phyloP scores from a whole-genome alignment of 64 coral and sea anemone genomes.

The Acropora yongei region DNA sequence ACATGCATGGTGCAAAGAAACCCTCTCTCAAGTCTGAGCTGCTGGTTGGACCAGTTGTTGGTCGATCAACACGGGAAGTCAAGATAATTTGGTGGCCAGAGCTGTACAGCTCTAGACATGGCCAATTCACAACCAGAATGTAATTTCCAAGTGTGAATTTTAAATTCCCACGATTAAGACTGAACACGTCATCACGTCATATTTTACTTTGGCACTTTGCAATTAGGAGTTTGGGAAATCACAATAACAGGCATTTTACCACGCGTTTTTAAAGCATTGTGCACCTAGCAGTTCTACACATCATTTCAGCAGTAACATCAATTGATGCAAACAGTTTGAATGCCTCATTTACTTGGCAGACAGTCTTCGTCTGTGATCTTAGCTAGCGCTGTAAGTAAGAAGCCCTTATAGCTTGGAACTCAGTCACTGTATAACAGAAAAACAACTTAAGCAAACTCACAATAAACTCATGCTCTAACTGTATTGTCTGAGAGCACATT shows the following conservation, averaged over 20 bases:
- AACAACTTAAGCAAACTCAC: neutral
- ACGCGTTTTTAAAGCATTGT: neutral
- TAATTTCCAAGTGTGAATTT: neutral
- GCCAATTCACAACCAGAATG: neutral
- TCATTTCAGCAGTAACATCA: neutral
- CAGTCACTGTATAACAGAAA: neutral
- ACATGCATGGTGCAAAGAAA: neutral
- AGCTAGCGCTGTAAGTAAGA: neutral
- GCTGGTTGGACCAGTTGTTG: neutral
- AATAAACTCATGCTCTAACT: neutral
- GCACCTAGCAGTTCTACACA: neutral
- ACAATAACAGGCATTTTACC: neutral
- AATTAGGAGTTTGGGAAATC: too few relatives aligned
- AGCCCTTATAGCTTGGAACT: neutral
- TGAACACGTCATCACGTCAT: neutral
- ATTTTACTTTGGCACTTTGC: too few relatives aligned
- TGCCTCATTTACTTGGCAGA: neutral
- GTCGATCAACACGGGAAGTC: conserved; percentile 23
- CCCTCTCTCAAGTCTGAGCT: conserved; percentile 24
- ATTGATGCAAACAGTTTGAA: neutral
- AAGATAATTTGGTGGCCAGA: conserved; percentile 43
- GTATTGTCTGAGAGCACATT: neutral
- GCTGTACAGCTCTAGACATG: conserved; percentile 3
- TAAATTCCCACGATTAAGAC: neutral
- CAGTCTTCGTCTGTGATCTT: neutral